Conservation (phyloP, 2,797 vertebrate species). For the Cyclopterus lumpus region DNA sequence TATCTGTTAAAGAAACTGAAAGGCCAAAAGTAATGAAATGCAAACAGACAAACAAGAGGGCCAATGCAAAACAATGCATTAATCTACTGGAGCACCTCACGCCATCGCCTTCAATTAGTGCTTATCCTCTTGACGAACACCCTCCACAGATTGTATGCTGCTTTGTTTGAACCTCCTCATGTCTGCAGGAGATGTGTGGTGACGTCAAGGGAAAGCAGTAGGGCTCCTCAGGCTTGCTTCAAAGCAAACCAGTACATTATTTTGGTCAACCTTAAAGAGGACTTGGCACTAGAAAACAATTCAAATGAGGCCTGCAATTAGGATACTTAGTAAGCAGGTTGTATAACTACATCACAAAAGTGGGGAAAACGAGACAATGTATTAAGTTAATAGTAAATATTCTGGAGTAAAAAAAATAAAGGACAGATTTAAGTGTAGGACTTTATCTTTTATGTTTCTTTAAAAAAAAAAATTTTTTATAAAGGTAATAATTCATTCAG, state of each 20-base stretch:
- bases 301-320: constrained; percentile 40
- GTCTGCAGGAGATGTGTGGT: constrained; percentile 31
- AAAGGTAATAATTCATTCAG: neutral
- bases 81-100: constrained; percentile 36
- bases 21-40: constrained; percentile 52
- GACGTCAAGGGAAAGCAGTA: neutral
- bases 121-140: constrained; percentile 27
- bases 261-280: constrained; percentile 48
- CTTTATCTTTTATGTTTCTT: neutral
- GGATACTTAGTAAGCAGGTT: constrained; percentile 16
- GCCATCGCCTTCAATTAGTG: constrained; percentile 47
- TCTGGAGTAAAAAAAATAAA: neutral
- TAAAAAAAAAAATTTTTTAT: neutral
- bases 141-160: constrained; percentile 20
- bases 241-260: constrained; percentile 44
- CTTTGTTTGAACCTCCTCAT: constrained; percentile 13
- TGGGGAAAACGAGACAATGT: neutral
- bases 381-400: neutral
- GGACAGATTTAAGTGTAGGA: neutral
- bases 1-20: constrained; percentile 30
- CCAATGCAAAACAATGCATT: constrained; percentile 25
- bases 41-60: constrained; percentile 38
- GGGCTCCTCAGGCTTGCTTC: constrained; percentile 12
- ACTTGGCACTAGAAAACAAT: constrained; percentile 25
- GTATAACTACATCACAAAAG: neutral